phyloP scores from a whole-genome alignment of 2,113 vertebrate species.

The Lepus americanus region DNA sequence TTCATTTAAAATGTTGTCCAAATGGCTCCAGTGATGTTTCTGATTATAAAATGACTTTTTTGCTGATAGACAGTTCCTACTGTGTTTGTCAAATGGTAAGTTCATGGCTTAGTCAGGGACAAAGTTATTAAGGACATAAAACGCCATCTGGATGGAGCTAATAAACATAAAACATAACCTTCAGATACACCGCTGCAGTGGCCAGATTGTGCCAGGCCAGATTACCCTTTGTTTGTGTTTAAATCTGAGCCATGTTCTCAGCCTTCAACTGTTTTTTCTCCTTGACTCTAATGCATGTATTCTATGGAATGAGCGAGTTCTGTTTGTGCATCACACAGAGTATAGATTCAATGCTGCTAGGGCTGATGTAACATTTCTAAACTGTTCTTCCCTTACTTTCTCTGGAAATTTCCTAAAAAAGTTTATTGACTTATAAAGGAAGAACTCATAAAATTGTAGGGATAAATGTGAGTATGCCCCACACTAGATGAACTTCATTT shows the following conservation, averaged over 20 bases:
- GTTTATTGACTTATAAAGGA: neutral
- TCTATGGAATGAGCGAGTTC: neutral
- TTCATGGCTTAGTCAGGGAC: slow-evolving; percentile 93
- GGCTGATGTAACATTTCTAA: neutral
- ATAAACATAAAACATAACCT: slow-evolving; percentile 93
- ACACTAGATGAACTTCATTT: neutral
- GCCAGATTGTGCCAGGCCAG: slow-evolving; percentile 88
- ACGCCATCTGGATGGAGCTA: slow-evolving; percentile 92
- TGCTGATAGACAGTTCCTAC: slow-evolving; percentile 90
- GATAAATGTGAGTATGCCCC: neutral
- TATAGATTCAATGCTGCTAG: neutral
- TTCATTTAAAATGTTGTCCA: slow-evolving; percentile 72
- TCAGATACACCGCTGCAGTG: slow-evolving; percentile 89
- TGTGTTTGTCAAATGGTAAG: slow-evolving; percentile 90
- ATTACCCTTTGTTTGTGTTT: slow-evolving; percentile 88
- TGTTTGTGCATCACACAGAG: neutral
- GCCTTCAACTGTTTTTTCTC: slow-evolving; percentile 60
- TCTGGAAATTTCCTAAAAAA: slow-evolving; percentile 38
- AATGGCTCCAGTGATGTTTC: slow-evolving; percentile 65
- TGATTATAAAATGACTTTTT: slow-evolving; percentile 86
- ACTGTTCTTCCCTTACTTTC: neutral
- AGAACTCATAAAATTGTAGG: neutral
- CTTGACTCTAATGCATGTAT: slow-evolving; percentile 18
- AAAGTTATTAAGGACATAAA: slow-evolving; percentile 94
- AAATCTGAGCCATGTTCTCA: slow-evolving; percentile 79